Evolutionary conservation across 2,888 invertebrate genomes (phyloP), one percentile per base, ranked within the genome.

Genomic region (Rhagonycha fulva): DNA sequence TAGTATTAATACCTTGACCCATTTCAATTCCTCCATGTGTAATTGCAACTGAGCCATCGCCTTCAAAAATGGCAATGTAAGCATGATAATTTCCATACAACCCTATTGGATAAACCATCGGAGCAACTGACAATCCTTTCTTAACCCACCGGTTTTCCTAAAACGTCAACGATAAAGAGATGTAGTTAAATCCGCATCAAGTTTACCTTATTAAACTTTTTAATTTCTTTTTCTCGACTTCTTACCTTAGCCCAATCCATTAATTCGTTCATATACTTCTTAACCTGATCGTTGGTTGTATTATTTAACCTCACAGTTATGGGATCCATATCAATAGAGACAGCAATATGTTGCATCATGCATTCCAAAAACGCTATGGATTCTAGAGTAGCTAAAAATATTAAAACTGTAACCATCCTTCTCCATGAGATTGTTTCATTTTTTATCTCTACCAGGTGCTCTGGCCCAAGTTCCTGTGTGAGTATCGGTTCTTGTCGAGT

Each of bases 311-410:
- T 89, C 0, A 93, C 90, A 78, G 91, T 89, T 0, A 90, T 75
- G 0, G 93, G 90, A 87, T 93, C 92, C 75, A 89, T 86, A 4
- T 89, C 88, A 0, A 91, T 79, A 14, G 84, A 87, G 66, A 87
- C 87, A 0, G 93, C 91, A 80, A 93, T 91, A 72, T 93, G 92
- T 72, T 94, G 93, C 90, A 94, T 91, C 4, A 94, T 89, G 76
- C 87, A 88, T 85, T 94, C 94, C 12, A 91, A 90, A 82, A 90
- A 87, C 0, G 91, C 90, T 10, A 93, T 87, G 14, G 90, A 91
- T 87, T 95, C 94, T 0, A 92, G 86, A 0, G 91, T 89, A 12
- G 91, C 93, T 93, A 76, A 24, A 68, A 26, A 10, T 19, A 62
- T 9, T 12, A 14, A 1, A 28, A 24, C 2, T 32, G 14, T 69